Evolutionary conservation across 35 echinoderm and acorn worm genomes (phyloP), one percentile per base, ranked within the genome.

Genomic region (Apostichopus californicus): DNA sequence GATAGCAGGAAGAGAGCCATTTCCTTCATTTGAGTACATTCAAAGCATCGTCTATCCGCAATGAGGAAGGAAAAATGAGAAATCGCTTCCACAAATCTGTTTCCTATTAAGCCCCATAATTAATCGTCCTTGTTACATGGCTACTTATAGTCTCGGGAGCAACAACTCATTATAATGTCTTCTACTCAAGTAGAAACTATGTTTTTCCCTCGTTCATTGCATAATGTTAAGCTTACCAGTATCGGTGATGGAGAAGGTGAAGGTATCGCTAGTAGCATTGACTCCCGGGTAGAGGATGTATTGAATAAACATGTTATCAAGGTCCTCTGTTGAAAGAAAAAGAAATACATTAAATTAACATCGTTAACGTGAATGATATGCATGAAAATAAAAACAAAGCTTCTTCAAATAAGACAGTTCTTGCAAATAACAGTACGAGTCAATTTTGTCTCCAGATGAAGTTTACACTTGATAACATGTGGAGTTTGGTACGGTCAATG

Each of bases 241-340:
- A 91, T 98, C 96, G 2, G 65, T 78, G 78, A 98, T 83, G 34
- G 28, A 63, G 46, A 95, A 94, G 81, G 94, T 93, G 94, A 95
- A 98, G 73, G 92, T 93, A 89, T 98, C 96, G 66, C 96, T 95
- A 79, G 96, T 95, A 18, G 94, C 94, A 81, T 93, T 92, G 7
- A 84, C 87, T 56, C 89, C 92, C 1, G 80, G 65, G 61, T 94
- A 87, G 15, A 98, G 11, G 9, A 98, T 83, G 89, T 98, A 98
- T 77, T 98, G 93, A 72, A 98, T 93, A 53, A 91, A 79, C 96
- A 95, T 95, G 92, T 92, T 93, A 77, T 98, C 77, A 73, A 98
- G n/a, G 86, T 98, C 94, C 24, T 23, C 96, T 98, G 91, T 77
- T n/a, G 73, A 57, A 56, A 55, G 17, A 20, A 79, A 59, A 79